These are phyloP conservation scores for Eumeta japonica DNA, from an alignment of 1,140 invertebrate genomes.

Conservation along the genomic window DNA sequence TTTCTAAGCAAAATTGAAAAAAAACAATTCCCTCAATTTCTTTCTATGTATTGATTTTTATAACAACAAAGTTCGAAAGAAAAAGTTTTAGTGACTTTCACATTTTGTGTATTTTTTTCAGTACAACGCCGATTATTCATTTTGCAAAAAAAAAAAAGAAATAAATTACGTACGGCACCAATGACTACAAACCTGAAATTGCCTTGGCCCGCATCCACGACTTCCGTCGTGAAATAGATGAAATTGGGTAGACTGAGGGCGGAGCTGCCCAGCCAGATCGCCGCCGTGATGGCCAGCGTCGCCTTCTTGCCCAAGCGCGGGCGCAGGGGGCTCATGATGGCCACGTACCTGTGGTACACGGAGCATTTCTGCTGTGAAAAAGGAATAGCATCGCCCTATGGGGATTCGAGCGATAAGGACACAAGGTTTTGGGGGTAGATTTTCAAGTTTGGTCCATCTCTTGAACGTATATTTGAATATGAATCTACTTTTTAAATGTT, in stretches of 20 bases:
- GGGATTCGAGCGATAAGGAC: background rate
- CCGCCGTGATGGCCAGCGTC: constrained; percentile 77
- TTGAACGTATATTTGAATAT: too few species aligned
- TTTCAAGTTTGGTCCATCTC: too few species aligned
- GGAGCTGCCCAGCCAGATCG: constrained; percentile 76
- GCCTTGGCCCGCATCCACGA: constrained; percentile 54
- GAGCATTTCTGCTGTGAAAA: background rate
- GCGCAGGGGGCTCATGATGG: constrained; percentile 86
- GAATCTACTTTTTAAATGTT: too few species aligned
- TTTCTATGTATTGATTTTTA: background rate
- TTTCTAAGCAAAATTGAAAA: too few species aligned
- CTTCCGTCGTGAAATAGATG: constrained; percentile 74
- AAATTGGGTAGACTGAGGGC: constrained; percentile 81
- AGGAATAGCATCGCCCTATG: background rate
- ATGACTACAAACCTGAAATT: constrained; percentile 54
- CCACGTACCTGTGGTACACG: constrained; percentile 82
- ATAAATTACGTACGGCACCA: background rate
- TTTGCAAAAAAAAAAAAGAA: background rate
- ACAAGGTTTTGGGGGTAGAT: background rate
- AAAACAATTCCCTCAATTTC: too few species aligned
- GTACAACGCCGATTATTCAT: background rate
- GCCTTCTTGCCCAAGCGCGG: constrained; percentile 78
- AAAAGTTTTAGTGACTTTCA: too few species aligned
- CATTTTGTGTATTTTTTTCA: background rate
- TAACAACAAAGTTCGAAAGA: background rate